Evolutionary conservation across 2,797 vertebrate genomes (phyloP), one percentile per base, ranked within the genome.

Genomic region (Petrocephalus sullivani): DNA sequence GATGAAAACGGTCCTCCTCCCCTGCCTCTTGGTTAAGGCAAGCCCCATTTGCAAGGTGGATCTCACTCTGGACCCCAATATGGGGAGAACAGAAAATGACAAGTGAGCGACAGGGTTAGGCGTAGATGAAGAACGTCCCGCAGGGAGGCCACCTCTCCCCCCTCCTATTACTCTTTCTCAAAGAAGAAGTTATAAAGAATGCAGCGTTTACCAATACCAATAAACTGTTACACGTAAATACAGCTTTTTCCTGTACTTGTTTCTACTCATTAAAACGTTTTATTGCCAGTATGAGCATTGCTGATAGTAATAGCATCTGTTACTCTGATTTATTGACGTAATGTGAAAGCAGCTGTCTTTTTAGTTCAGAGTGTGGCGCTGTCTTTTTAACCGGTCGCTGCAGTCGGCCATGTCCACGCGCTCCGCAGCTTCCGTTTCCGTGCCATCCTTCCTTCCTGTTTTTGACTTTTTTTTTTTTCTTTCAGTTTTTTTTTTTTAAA

Each of bases 321-420:
- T 7, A 75, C 12, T 75, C 37, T 75, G 7, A 75, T 7, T 75
- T 41, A 75, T 5, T 37, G 67, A 41, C 33, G 14, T 75, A 19
- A 75, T 75, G 37, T 75, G 28, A 75, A 41, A 75, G 33, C 5
- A 84, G 53, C 28, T 21, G 75, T 49, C 3, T 81, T 81, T 81
- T 46, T 81, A 81, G 37, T 21, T 41, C 54, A 51, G 56, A 54
- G 53, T 57, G 53, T 33, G 88, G 60, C 85, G 57, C 95, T 95
- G 94, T 93, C 28, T 4, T 94, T 96, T 96, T 96, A 95, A 96
- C 94, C 92, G 46, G 90, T 87, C 16, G 91, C 93, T 92, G 91
- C 92, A 91, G 91, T 88, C 91, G 90, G 93, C 93, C 93, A 93
- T 92, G 94, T 92, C 93, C 93, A 78, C 89, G 93, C 93, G 94